Evolutionary conservation across 2,888 invertebrate species (phyloP).

Genomic region (Oscheius onirici): DNA sequence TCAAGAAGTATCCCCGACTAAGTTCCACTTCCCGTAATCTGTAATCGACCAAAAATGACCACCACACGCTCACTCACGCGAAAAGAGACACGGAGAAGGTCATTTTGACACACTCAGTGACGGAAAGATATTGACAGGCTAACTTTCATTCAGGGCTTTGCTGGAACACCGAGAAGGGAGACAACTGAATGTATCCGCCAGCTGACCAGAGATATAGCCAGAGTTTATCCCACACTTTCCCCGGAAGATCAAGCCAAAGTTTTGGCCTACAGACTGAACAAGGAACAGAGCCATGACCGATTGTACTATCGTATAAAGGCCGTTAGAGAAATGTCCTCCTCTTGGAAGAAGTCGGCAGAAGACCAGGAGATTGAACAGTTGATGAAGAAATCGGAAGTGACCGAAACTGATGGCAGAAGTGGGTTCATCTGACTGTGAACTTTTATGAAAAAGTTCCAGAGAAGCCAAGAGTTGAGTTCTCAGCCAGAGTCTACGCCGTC

Average conservation of each 20-base stretch:
- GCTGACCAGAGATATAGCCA: slow-evolving; percentile 50
- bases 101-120: not conserved
- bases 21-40: no score
- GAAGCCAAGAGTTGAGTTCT: slow-evolving; percentile 57
- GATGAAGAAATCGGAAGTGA: slow-evolving; percentile 28
- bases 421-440: not conserved
- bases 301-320: slow-evolving; percentile 78
- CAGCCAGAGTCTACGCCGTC: slow-evolving; percentile 56
- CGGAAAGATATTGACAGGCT: not conserved
- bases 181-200: slow-evolving; percentile 37
- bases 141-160: slow-evolving; percentile 35
- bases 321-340: slow-evolving; percentile 51
- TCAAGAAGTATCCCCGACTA: no score
- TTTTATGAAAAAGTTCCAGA: slow-evolving; percentile 33
- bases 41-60: no score
- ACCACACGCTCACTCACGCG: no score
- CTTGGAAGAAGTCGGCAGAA: slow-evolving; percentile 50
- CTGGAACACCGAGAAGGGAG: slow-evolving; percentile 38
- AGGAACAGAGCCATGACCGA: slow-evolving; percentile 75
- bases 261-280: slow-evolving; percentile 76
- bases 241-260: slow-evolving; percentile 71
- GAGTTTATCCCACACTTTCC: slow-evolving; percentile 53
- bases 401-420: slow-evolving; percentile 31
- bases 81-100: no score
- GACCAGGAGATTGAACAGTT: slow-evolving; percentile 43